phyloP scores from a whole-genome alignment of 2,888 invertebrate species.

The Hermaeophaga mercurialis region DNA sequence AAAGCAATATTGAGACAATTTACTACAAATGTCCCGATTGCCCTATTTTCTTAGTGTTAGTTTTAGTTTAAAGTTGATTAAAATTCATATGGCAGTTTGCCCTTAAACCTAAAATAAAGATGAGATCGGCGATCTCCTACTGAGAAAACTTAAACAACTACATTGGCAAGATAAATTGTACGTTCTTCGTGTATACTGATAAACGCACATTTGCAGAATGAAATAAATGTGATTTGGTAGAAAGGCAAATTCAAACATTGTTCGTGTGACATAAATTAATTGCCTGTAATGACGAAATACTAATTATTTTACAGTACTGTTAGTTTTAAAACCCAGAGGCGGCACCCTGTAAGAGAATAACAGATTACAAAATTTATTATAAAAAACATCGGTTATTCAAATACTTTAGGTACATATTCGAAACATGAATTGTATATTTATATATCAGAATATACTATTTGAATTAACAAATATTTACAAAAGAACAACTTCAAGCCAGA shows the following conservation, averaged over 20 bases:
- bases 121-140: neutral
- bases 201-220: conserved; percentile 16
- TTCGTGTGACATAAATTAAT: conserved; percentile 14
- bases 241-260: conserved; percentile 15
- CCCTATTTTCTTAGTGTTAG: neutral
- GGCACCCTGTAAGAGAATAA: too few relatives aligned
- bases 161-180: neutral
- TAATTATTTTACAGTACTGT: neutral
- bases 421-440: too few relatives aligned
- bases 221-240: conserved; percentile 18
- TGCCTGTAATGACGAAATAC: conserved; percentile 11
- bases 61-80: neutral
- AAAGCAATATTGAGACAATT: too few relatives aligned
- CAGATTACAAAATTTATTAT: too few relatives aligned
- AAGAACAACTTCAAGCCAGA: too few relatives aligned
- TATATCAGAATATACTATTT: too few relatives aligned
- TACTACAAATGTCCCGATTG: neutral
- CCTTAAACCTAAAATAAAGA: neutral
- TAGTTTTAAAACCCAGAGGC: neutral
- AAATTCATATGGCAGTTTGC: neutral
- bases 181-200: conserved; percentile 3
- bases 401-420: too few relatives aligned
- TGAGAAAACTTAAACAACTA: neutral
- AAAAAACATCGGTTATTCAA: too few relatives aligned
- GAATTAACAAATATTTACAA: too few relatives aligned